Percentiles rank a stretch among this genome's conserved stretches.
Evolutionary conservation across 1,140 invertebrate genomes (phyloP).

Genomic region (Drosophila grimshawi): DNA sequence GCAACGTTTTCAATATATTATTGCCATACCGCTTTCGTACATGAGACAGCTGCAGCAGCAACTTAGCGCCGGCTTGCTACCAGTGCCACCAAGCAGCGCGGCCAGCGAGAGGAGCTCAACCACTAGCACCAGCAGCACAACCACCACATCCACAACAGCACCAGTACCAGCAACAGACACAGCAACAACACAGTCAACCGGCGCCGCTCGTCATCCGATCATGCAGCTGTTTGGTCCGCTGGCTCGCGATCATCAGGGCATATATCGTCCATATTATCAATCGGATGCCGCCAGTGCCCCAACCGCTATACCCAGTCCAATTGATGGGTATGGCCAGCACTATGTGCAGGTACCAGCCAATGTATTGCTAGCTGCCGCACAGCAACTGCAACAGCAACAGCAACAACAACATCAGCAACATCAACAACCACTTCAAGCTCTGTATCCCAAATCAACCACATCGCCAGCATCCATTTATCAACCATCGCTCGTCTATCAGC

Average conservation of each 20-base stretch:
- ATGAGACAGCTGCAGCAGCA: constrained; percentile 77
- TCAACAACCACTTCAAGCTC: constrained; percentile 42
- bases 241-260: constrained; percentile 69
- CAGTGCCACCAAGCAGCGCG: constrained; percentile 11
- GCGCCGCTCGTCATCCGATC: constrained; percentile 34
- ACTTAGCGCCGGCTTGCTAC: constrained; percentile 24
- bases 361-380: constrained; percentile 61
- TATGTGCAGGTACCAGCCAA: constrained; percentile 74
- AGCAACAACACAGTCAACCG: constrained; percentile 15
- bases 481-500: constrained; percentile 55
- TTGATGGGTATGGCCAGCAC: constrained; percentile 47
- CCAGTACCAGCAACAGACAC: constrained; percentile 23
- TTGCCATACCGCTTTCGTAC: constrained; percentile 78
- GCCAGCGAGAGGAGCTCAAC: constrained; percentile 17
- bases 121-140: constrained; percentile 33
- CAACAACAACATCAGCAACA: constrained; percentile 56
- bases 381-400: constrained; percentile 67
- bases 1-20: constrained; percentile 75
- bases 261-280: constrained; percentile 65
- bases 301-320: constrained; percentile 17
- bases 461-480: constrained; percentile 38
- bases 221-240: constrained; percentile 68
- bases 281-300: constrained; percentile 51
- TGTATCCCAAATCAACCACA: constrained; percentile 46
- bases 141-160: constrained; percentile 9